A percentile compares a stretch with the other conserved stretches of the same genome.
These are phyloP conservation scores for Gallirallus australis DNA, from an alignment of 2,797 vertebrate species.

Conservation along the genomic window DNA sequence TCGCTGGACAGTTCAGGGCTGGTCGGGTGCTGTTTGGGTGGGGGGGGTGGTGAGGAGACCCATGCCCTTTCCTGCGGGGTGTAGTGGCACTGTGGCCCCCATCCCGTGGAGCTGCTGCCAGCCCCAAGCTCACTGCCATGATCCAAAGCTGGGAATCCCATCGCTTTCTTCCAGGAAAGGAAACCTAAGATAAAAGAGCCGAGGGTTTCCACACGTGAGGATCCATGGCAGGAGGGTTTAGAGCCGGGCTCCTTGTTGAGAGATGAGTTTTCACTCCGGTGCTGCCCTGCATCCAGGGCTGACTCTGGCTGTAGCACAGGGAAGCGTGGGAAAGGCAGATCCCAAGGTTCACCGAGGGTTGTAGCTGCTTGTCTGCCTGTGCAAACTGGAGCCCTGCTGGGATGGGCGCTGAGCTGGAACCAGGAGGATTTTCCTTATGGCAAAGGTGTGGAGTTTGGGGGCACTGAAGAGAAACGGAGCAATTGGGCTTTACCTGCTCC, in stretches of 20 bases:
- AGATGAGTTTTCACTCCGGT: neutral
- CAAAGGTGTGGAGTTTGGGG: neutral
- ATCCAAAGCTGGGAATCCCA: neutral
- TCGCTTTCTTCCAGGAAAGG: slow-evolving; percentile 14
- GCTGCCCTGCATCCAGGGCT: neutral
- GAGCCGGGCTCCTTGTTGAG: neutral
- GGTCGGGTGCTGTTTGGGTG: neutral
- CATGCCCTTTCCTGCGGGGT: rapidly evolving
- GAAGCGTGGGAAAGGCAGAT: neutral
- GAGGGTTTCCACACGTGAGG: neutral
- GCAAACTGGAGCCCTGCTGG: neutral
- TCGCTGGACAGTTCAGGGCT: rapidly evolving
- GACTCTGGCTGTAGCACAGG: neutral
- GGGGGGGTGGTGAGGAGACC: neutral
- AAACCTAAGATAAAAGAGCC: neutral
- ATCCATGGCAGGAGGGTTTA: neutral
- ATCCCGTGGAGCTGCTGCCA: rapidly evolving
- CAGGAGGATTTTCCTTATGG: neutral
- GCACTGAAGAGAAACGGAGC: neutral
- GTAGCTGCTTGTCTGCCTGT: neutral
- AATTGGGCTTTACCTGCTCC: rapidly evolving
- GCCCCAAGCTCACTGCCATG: rapidly evolving
- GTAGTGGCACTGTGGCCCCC: neutral
- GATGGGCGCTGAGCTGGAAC: neutral
- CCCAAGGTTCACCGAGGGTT: neutral